Conservation (phyloP, 2,113 vertebrate species). For the Cisticola juncidis region DNA sequence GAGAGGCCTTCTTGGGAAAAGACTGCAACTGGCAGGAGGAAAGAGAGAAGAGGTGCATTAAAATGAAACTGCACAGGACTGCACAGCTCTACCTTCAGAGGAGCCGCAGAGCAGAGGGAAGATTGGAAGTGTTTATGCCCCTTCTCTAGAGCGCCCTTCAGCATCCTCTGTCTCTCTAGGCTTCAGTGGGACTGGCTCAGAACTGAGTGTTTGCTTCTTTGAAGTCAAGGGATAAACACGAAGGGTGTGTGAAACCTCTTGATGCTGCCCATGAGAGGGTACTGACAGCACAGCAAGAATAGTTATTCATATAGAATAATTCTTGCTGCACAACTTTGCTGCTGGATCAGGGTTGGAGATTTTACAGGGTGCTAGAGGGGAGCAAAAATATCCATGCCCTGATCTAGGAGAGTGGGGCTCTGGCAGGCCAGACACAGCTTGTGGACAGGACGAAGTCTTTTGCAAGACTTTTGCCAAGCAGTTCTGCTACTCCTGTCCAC, state of each 20-base stretch:
- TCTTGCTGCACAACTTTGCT: not conserved
- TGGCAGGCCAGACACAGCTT: not conserved
- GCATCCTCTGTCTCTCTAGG: not conserved
- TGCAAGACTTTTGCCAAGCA: not conserved
- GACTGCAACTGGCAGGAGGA: not conserved
- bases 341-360: not conserved
- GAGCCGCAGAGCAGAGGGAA: not conserved
- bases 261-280: accelerated
- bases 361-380: not conserved
- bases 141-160: not conserved
- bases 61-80: not conserved
- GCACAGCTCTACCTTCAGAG: not conserved
- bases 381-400: not conserved
- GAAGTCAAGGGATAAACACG: not conserved
- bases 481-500: not conserved
- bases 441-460: not conserved
- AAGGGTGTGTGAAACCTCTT: not conserved
- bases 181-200: not conserved
- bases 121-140: not conserved
- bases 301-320: too few relatives aligned
- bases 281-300: not conserved
- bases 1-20: not conserved
- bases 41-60: not conserved
- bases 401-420: not conserved
- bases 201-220: not conserved